A percentile compares a stretch with the other conserved stretches of the same genome.
These are phyloP conservation scores for Drosophila paramelanica DNA, from an alignment of 2,888 invertebrate species.

Conservation along the genomic window DNA sequence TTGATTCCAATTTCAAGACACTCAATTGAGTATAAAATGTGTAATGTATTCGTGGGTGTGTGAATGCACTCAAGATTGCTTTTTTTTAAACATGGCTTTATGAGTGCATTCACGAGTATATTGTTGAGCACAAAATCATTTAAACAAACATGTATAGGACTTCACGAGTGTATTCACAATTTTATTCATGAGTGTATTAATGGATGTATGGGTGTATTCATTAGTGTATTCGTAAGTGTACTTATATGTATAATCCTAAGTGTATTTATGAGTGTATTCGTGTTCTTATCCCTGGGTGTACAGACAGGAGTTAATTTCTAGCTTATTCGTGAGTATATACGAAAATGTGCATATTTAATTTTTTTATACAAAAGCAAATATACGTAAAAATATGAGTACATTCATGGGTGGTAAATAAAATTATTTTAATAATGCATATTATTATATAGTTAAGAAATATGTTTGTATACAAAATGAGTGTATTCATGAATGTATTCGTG, in stretches of 20 bases:
- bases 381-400: no score
- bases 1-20: neutral
- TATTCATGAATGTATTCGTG: neutral
- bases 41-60: no score
- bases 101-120: neutral
- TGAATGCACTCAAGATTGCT: no score
- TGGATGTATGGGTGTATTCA: neutral
- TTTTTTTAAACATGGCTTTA: no score
- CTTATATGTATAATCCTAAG: neutral
- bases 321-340: no score
- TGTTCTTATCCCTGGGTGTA: neutral
- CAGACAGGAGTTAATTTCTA: no score
- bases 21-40: neutral
- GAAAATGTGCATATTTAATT: no score
- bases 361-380: no score
- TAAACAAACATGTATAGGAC: no score
- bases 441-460: no score
- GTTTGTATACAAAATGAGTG: neutral
- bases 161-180: neutral
- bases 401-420: no score
- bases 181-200: neutral
- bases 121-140: neutral
- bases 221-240: neutral
- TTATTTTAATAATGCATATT: no score
- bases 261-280: slow-evolving; percentile 3